phyloP scores from a whole-genome alignment of 2,113 vertebrate species.

The Arizona elegans region DNA sequence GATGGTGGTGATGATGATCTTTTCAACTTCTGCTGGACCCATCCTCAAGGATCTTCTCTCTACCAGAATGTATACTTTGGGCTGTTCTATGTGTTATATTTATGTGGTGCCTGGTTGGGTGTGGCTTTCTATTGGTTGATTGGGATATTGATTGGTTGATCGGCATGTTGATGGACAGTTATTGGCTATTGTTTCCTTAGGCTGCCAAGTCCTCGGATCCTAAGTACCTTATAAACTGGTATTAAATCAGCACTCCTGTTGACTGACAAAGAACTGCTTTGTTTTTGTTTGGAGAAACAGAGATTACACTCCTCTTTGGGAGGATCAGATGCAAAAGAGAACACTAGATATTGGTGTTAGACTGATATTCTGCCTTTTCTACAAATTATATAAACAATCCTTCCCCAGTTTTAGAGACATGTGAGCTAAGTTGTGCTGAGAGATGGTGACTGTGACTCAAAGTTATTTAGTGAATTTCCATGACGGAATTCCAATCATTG shows the following conservation, averaged over 20 bases:
- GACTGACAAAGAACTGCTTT: neutral
- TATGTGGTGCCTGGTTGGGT: neutral
- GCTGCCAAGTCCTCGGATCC: neutral
- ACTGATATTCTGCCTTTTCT: neutral
- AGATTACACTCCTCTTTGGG: neutral
- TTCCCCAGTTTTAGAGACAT: neutral
- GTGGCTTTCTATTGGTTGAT: neutral
- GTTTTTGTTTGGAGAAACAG: neutral
- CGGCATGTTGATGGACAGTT: neutral
- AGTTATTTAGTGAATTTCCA: neutral
- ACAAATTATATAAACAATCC: neutral
- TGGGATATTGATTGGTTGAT: neutral
- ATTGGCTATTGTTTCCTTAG: neutral
- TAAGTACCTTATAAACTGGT: neutral
- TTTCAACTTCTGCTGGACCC: neutral
- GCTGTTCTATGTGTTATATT: neutral
- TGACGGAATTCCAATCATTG: neutral
- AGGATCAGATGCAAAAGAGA: neutral
- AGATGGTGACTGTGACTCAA: neutral
- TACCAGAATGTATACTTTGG: neutral
- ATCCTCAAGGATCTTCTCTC: neutral
- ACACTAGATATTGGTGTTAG: neutral
- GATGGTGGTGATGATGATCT: neutral
- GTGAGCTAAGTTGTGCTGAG: neutral
- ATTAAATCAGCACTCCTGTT: neutral